Conservation (phyloP, 1,140 invertebrate species). For the Drosophila novamexicana region DNA sequence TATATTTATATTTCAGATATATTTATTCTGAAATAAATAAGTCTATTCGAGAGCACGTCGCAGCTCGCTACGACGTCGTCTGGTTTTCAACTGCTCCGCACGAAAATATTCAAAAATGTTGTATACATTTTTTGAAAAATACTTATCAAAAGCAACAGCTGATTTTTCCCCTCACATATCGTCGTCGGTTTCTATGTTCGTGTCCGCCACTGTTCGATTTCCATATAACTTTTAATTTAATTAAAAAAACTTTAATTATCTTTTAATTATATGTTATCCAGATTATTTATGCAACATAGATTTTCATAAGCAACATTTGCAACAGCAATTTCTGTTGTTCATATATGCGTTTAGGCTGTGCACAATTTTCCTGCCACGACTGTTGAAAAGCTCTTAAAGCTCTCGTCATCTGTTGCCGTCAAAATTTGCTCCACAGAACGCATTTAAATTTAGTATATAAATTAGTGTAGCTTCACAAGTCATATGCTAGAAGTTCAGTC, state of each 20-base stretch:
- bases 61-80: constrained; percentile 57
- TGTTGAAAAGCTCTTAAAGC: constrained; percentile 30
- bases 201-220: constrained; percentile 1
- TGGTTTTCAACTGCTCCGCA: constrained; percentile 54
- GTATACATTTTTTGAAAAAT: constrained; percentile 36
- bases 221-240: neutral
- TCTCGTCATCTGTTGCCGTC: neutral
- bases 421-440: neutral
- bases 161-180: neutral
- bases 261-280: too few relatives aligned
- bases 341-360: neutral
- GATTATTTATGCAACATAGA: too few relatives aligned
- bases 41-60: constrained; percentile 19
- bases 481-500: too few relatives aligned
- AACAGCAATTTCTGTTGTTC: neutral
- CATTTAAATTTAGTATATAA: neutral
- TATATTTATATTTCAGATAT: constrained; percentile 8
- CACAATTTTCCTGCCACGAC: constrained; percentile 14
- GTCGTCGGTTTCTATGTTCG: neutral
- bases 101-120: constrained; percentile 46
- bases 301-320: neutral
- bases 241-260: neutral
- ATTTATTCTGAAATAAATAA: constrained; percentile 7
- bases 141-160: constrained; percentile 26
- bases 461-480: too few relatives aligned